These are phyloP conservation scores for Hirtodrosophila alboralis DNA, from an alignment of 2,888 invertebrate species.

Conservation along the genomic window DNA sequence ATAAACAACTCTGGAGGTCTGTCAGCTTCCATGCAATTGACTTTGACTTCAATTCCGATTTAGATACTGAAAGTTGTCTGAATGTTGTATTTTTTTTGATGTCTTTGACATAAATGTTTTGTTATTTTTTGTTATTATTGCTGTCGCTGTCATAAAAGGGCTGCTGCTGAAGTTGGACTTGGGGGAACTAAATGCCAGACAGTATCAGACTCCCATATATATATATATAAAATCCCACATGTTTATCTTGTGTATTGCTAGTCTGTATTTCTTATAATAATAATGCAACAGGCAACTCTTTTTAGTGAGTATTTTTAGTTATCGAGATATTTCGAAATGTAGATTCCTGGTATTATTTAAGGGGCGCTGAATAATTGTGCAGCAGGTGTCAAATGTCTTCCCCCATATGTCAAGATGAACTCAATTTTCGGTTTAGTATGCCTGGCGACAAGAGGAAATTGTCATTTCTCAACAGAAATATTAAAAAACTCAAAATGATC, in stretches of 20 bases:
- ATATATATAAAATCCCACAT: constrained; percentile 48
- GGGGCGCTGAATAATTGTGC: constrained; percentile 73
- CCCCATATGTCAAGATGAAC: constrained; percentile 43
- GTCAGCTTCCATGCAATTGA: constrained; percentile 37
- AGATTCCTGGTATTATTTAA: constrained; percentile 57
- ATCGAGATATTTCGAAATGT: constrained; percentile 28
- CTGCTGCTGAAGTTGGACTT: constrained; percentile 25
- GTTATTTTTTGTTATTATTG: constrained; percentile 61
- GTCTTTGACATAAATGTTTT: constrained; percentile 79
- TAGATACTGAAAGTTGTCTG: constrained; percentile 36
- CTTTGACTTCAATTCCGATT: constrained; percentile 25
- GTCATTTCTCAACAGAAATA: constrained; percentile 68
- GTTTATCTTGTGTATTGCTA: constrained; percentile 35
- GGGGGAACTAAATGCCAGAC: constrained; percentile 19
- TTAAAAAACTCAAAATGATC: constrained; percentile 57
- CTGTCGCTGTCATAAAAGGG: constrained; percentile 70
- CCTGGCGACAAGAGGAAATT: constrained; percentile 45
- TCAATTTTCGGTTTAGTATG: constrained; percentile 11
- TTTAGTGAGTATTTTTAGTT: constrained; percentile 59
- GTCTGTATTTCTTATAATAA: constrained; percentile 49
- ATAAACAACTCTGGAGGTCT: constrained; percentile 76
- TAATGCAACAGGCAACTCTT: constrained; percentile 63
- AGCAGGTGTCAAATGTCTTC: constrained; percentile 77
- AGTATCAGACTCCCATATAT: constrained; percentile 45
- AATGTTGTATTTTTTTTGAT: constrained; percentile 67